Percentiles rank a stretch among this genome's conserved stretches.
Conservation (phyloP, 2,113 vertebrate species). For the Barnardius zonarius region DNA sequence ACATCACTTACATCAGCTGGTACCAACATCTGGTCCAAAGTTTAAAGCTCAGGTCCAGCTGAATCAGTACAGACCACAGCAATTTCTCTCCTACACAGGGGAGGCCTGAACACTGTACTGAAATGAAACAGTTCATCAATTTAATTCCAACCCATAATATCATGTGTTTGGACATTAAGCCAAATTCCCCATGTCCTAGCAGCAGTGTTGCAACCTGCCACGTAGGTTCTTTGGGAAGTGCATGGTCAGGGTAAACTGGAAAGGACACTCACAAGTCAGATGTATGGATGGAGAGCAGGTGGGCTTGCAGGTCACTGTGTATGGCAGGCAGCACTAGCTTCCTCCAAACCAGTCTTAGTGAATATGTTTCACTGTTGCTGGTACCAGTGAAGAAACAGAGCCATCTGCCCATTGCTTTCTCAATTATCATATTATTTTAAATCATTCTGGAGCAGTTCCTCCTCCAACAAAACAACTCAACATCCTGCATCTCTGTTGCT, state of each 20-base stretch:
- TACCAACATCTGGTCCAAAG: conserved; percentile 20
- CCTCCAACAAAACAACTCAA: neutral
- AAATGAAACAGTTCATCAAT: neutral
- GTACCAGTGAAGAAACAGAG: neutral
- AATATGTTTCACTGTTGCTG: neutral
- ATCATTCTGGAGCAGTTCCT: neutral
- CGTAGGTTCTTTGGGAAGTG: neutral
- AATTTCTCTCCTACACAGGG: neutral
- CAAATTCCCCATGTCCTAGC: neutral
- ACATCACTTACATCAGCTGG: conserved; percentile 23
- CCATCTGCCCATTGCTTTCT: neutral
- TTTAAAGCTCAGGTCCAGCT: neutral
- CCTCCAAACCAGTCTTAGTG: neutral
- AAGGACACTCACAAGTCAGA: neutral
- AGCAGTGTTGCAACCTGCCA: neutral
- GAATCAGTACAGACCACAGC: neutral
- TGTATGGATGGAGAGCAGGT: neutral
- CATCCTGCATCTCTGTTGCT: neutral
- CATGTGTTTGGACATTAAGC: rapidly evolving
- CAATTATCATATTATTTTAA: neutral
- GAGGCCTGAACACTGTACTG: neutral
- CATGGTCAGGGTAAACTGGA: neutral
- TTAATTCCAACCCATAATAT: neutral
- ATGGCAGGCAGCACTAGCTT: neutral
- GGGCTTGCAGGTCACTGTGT: neutral